A percentile compares a stretch with the other conserved stretches of the same genome.
phyloP scores from a whole-genome alignment of 2,797 vertebrate genomes.

The Siniperca scherzeri region DNA sequence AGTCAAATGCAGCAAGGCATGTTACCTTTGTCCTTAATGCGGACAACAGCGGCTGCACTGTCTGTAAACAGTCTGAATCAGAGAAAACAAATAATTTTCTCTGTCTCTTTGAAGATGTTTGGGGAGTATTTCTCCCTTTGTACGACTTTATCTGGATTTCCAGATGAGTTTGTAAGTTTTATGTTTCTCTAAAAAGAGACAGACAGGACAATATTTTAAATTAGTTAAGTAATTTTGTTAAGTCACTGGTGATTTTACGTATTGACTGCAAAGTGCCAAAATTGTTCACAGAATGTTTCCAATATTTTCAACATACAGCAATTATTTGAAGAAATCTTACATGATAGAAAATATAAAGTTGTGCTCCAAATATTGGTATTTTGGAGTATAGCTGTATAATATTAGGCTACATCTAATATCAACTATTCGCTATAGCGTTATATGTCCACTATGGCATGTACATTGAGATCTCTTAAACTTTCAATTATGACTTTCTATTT shows the following conservation, averaged over 20 bases:
- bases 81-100: slow-evolving; percentile 2
- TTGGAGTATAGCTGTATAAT: neutral
- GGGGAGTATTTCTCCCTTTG: neutral
- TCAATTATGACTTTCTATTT: neutral
- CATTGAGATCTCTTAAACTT: neutral
- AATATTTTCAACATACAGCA: neutral
- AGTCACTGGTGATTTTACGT: neutral
- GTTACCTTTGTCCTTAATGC: slow-evolving; percentile 24
- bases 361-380: neutral
- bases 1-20: slow-evolving; percentile 19
- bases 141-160: neutral
- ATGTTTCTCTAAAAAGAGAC: neutral
- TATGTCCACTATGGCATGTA: neutral
- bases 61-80: neutral
- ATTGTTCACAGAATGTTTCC: neutral
- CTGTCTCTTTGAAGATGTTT: slow-evolving; percentile 6
- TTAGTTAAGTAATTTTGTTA: accelerated
- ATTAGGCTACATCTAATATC: neutral
- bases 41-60: neutral
- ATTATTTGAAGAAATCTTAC: neutral
- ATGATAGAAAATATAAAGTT: neutral
- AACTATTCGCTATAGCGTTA: neutral
- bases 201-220: neutral
- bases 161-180: neutral
- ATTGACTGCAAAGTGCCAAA: neutral